Conservation (phyloP, 2,888 invertebrate genomes). For the Leptinotarsa tumamoca region DNA sequence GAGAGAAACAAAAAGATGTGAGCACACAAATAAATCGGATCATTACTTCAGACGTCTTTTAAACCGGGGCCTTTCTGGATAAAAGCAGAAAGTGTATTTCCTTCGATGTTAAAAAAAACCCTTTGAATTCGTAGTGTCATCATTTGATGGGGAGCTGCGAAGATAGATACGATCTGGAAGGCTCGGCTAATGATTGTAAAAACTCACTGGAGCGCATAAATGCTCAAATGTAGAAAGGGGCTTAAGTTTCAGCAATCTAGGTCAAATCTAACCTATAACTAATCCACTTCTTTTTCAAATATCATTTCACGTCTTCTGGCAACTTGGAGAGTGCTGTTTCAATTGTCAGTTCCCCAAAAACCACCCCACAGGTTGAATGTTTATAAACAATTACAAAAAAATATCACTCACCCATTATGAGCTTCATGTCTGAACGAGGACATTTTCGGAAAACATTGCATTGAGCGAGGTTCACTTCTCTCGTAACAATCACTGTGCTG, state of each 20-base stretch:
- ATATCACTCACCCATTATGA: slow-evolving; percentile 44
- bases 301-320: slow-evolving; percentile 1
- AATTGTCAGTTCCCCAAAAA: slow-evolving; percentile 15
- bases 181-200: not conserved
- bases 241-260: slow-evolving; percentile 25
- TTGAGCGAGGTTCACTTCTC: slow-evolving; percentile 15
- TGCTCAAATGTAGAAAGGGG: not conserved
- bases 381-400: slow-evolving; percentile 45
- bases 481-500: slow-evolving; percentile 36
- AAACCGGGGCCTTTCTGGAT: not conserved
- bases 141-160: too few species aligned
- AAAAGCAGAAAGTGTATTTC: not conserved
- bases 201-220: not conserved
- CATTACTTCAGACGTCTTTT: slow-evolving; percentile 51
- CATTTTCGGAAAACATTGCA: slow-evolving; percentile 26
- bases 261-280: slow-evolving; percentile 37
- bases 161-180: slow-evolving; percentile 8
- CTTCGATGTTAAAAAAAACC: not conserved
- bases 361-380: slow-evolving; percentile 28
- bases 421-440: slow-evolving; percentile 30
- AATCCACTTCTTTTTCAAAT: not conserved
- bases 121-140: too few species aligned
- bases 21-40: slow-evolving; percentile 56
- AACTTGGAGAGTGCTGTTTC: slow-evolving; percentile 2
- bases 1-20: slow-evolving; percentile 53